Evolutionary conservation across 2,888 invertebrate genomes (phyloP), one percentile per base, ranked within the genome.

Genomic region (Biston stratarius): DNA sequence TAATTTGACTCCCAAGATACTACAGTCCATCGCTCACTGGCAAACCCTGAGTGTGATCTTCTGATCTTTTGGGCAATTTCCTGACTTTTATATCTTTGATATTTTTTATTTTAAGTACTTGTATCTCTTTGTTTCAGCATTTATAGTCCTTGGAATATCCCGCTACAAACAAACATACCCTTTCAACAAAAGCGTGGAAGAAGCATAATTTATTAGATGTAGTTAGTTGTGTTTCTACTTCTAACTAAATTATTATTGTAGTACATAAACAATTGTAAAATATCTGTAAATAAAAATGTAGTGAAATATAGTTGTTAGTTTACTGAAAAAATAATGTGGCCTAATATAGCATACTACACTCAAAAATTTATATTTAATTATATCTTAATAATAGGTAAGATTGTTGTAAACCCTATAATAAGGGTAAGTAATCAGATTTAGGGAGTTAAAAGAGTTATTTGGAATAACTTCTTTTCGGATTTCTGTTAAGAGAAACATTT

Each of bases 101-200:
- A 24, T 24, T 24, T 24, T 1, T 24, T 1, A 2, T 24, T 24
- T 24, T 51, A 24, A 48, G 44, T 8, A 61, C 52, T 45, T 36
- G 5, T 33, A 55, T 36, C 67, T 63, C 67, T 73, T 76, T 80
- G 38, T 95, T 95, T 49, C 88, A 96, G 96, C 88, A 55, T 92
- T 95, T 76, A 86, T 94, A 38, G 83, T 93, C 9, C 83, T 96
- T 48, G 96, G 96, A 14, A 84, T 94, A 24, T 94, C 95, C 3
- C 94, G 96, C 69, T 94, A 88, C 63, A 89, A 83, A 63, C 89
- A 93, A 75, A 84, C 88, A 62, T 93, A 80, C 66, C 92, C 96
- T 24, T 91, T 95, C 66, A 90, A 95, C 42, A 91, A 85, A 70
- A 84, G 77, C 73, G 76, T 80, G 73, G 81, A 81, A 66, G 76